A percentile compares a stretch with the other conserved stretches of the same genome.
Evolutionary conservation across 1,140 invertebrate genomes (phyloP).

Genomic region (Sinonovacula constricta): DNA sequence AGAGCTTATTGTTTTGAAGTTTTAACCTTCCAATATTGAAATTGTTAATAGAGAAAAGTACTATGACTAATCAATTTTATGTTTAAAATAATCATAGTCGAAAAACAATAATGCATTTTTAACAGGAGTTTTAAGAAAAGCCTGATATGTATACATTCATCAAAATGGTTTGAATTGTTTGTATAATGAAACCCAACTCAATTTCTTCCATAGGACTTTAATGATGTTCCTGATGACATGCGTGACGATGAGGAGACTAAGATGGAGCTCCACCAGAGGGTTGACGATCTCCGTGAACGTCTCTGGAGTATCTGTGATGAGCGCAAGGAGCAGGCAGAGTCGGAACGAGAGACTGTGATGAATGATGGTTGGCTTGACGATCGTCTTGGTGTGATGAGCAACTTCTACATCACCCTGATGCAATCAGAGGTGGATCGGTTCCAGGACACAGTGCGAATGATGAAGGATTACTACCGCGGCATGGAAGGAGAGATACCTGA

Average conservation of each 20-base stretch:
- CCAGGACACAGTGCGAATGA: constrained; percentile 76
- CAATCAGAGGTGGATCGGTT: constrained; percentile 77
- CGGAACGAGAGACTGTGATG: constrained; percentile 74
- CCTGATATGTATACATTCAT: too few relatives aligned
- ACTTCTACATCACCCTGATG: constrained; percentile 78
- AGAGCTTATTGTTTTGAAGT: too few relatives aligned
- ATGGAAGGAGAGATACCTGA: constrained; percentile 78
- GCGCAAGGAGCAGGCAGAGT: constrained; percentile 77
- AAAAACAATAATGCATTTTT: too few relatives aligned
- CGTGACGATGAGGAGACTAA: constrained; percentile 78
- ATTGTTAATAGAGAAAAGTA: too few relatives aligned
- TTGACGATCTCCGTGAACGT: constrained; percentile 77
- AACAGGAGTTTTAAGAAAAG: too few relatives aligned
- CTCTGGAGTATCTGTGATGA: constrained; percentile 78
- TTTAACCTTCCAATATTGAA: too few relatives aligned
- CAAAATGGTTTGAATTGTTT: too few relatives aligned
- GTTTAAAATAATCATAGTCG: too few relatives aligned
- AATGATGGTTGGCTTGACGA: constrained; percentile 79
- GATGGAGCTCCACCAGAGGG: constrained; percentile 77
- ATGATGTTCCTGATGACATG: constrained; percentile 77
- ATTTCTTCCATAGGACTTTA: too few relatives aligned
- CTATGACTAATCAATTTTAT: too few relatives aligned
- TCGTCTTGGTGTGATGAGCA: constrained; percentile 76
- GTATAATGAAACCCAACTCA: too few relatives aligned
- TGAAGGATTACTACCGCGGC: constrained; percentile 78